These are phyloP conservation scores for Pseudopleuronectes americanus DNA, from an alignment of 2,797 vertebrate species.

Conservation along the genomic window DNA sequence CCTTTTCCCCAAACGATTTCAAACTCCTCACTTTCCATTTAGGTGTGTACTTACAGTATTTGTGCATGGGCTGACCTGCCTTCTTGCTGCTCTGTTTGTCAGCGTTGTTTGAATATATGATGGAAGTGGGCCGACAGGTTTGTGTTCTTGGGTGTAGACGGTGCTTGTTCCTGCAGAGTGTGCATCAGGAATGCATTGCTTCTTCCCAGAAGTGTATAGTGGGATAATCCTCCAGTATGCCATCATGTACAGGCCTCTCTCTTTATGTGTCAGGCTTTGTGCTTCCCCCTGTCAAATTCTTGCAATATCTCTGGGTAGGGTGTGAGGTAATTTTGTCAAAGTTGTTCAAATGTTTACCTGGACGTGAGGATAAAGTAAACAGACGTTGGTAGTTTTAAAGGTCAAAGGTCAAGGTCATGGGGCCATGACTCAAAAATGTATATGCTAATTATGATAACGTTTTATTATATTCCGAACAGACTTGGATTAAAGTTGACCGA, in stretches of 20 bases:
- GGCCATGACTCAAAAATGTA: too few species aligned
- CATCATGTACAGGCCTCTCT: not conserved
- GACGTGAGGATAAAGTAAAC: too few species aligned
- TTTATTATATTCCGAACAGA: not conserved
- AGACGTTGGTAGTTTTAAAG: too few species aligned
- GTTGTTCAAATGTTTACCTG: not conserved
- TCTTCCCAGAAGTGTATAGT: not conserved
- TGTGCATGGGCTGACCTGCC: constrained; percentile 9
- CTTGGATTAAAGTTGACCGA: not conserved
- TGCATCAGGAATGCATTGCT: constrained; percentile 20
- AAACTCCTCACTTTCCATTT: too few species aligned
- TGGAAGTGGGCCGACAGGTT: constrained; percentile 30
- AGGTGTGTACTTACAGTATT: not conserved
- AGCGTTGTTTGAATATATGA: not conserved
- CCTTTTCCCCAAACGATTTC: not conserved
- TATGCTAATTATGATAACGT: too few species aligned
- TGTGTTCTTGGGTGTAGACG: constrained; percentile 26
- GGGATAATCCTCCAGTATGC: not conserved
- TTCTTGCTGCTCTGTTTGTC: not conserved
- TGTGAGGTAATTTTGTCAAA: not conserved
- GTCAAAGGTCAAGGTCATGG: too few species aligned
- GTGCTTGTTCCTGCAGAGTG: constrained; percentile 43
- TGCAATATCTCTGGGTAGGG: too few species aligned
- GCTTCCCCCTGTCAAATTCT: not conserved
- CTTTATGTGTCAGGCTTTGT: not conserved